A percentile compares a stretch with the other conserved stretches of the same genome.
phyloP scores from a whole-genome alignment of 2,113 vertebrate genomes.

The Lethenteron reissneri region DNA sequence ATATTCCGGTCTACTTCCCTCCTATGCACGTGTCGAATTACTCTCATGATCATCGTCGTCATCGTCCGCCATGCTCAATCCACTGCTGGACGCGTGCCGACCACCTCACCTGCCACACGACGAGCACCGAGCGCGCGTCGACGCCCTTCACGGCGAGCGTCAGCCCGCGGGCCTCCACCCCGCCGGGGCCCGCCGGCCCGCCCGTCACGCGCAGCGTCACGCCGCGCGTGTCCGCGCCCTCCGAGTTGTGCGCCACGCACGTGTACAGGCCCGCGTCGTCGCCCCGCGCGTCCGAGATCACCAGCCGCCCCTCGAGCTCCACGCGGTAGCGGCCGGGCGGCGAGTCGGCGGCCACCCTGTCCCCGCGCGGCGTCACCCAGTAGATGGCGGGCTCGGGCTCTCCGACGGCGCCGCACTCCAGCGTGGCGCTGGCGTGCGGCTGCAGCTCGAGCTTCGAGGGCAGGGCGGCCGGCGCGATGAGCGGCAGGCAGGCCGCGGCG shows the following conservation, averaged over 20 bases:
- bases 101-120: too few species aligned
- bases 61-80: too few species aligned
- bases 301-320: conserved; percentile 55
- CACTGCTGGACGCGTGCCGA: too few species aligned
- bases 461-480: conserved; percentile 26
- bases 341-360: conserved; percentile 28
- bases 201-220: conserved; percentile 34
- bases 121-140: too few species aligned
- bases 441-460: conserved; percentile 23
- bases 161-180: too few species aligned
- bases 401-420: conserved; percentile 34
- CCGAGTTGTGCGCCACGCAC: conserved; percentile 71
- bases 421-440: conserved; percentile 22
- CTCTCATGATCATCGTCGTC: too few species aligned
- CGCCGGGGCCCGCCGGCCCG: too few species aligned
- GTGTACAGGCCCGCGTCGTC: conserved; percentile 61
- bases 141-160: too few species aligned
- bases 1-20: too few species aligned
- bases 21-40: too few species aligned
- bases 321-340: conserved; percentile 25
- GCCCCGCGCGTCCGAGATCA: conserved; percentile 31
- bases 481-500: conserved; percentile 26
- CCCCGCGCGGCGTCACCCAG: conserved; percentile 37
- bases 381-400: conserved; percentile 39
- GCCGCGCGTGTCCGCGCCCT: conserved; percentile 61